These are phyloP conservation scores for Ctenodactylus gundi DNA, from an alignment of 2,113 vertebrate species.

Conservation along the genomic window DNA sequence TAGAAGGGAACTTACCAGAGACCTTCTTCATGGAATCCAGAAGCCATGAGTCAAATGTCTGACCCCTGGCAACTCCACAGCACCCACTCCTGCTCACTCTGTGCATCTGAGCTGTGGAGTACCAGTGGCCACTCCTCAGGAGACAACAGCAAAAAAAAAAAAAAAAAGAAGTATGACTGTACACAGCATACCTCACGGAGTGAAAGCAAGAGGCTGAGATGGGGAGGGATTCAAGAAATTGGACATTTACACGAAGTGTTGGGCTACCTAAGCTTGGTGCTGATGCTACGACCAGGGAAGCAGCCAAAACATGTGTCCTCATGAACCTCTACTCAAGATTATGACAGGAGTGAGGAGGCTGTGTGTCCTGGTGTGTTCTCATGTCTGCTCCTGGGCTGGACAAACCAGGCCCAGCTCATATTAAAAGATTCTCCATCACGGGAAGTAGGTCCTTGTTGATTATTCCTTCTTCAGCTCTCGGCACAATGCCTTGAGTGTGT, in stretches of 20 bases:
- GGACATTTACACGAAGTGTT: not conserved
- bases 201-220: not conserved
- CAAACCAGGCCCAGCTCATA: not conserved
- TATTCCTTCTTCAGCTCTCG: not conserved
- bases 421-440: not conserved
- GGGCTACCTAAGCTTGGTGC: no score
- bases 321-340: not conserved
- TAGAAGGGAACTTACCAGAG: not conserved
- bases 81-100: not conserved
- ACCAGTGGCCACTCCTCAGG: not conserved
- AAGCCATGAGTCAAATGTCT: not conserved
- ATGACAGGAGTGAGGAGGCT: no score
- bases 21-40: not conserved
- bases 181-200: not conserved
- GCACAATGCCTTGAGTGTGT: not conserved
- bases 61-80: not conserved
- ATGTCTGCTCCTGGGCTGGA: not conserved
- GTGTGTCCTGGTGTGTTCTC: not conserved
- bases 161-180: not conserved
- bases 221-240: not conserved
- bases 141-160: not conserved
- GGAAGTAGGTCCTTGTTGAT: not conserved
- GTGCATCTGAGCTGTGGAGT: not conserved
- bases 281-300: not conserved
- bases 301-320: not conserved